Percentiles rank a stretch among this genome's conserved stretches.
Evolutionary conservation across 2,888 invertebrate species (phyloP).

Genomic region (Tineola bisselliella): DNA sequence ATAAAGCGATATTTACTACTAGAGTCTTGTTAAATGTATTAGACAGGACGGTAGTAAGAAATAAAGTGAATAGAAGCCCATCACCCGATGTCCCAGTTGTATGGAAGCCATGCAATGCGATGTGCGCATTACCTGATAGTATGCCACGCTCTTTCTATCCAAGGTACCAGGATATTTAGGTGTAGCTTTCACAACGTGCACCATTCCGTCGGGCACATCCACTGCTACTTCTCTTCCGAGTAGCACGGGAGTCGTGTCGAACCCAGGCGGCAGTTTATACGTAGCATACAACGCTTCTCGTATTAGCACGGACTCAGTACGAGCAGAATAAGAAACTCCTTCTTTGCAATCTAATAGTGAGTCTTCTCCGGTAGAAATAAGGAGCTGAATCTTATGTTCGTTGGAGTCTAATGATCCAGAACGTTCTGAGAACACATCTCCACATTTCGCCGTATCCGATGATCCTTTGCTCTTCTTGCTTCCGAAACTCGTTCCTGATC

Average conservation of each 20-base stretch:
- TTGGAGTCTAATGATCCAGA: constrained; percentile 49
- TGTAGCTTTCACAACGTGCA: constrained; percentile 81
- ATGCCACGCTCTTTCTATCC: constrained; percentile 61
- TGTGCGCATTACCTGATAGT: constrained; percentile 57
- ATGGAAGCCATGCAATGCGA: constrained; percentile 21
- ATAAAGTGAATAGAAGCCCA: neutral
- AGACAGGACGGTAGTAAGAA: no score
- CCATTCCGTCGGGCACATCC: constrained; percentile 89
- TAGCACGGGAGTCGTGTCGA: constrained; percentile 59
- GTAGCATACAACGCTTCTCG: constrained; percentile 59
- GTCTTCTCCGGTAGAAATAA: constrained; percentile 57
- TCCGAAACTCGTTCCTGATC: constrained; percentile 48
- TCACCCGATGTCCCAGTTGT: neutral
- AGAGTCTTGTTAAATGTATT: no score
- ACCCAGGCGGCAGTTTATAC: constrained; percentile 55
- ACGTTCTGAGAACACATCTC: constrained; percentile 42
- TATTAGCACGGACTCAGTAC: constrained; percentile 61
- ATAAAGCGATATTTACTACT: no score
- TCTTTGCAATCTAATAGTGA: constrained; percentile 58
- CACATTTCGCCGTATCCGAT: constrained; percentile 55
- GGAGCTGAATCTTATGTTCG: constrained; percentile 56
- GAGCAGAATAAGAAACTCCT: constrained; percentile 54
- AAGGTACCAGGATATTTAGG: constrained; percentile 72
- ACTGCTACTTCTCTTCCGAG: constrained; percentile 77
- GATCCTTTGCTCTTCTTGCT: constrained; percentile 57